Conservation (phyloP, 2,888 invertebrate species). For the Himalopsyche tibetana region DNA sequence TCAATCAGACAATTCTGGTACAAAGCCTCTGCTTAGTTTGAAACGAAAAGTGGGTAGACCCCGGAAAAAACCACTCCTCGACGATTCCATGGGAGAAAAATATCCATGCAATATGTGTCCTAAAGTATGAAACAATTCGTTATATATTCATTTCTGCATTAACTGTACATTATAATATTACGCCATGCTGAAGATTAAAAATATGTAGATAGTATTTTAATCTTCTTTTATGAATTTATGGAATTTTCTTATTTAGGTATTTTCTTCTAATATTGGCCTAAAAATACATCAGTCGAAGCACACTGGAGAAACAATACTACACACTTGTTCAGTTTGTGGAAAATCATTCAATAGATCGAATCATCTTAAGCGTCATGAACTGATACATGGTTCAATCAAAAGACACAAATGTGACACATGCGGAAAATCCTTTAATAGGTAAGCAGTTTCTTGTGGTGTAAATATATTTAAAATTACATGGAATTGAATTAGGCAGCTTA, state of each 20-base stretch:
- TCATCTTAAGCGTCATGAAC: slow-evolving; percentile 12
- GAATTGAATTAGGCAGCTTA: no score
- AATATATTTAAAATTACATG: no score
- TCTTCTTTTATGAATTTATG: neutral
- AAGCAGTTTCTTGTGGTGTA: neutral
- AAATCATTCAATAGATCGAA: slow-evolving; percentile 13
- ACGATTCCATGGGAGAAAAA: slow-evolving; percentile 8
- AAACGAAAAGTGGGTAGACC: slow-evolving; percentile 31
- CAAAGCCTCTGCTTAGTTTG: slow-evolving; percentile 16
- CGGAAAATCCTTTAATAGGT: slow-evolving; percentile 11
- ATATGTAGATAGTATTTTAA: no score
- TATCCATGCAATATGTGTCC: slow-evolving; percentile 12
- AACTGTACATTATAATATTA: no score
- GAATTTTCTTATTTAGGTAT: neutral
- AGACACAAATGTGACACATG: slow-evolving; percentile 2
- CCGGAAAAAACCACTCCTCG: neutral
- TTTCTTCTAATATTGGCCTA: slow-evolving; percentile 20
- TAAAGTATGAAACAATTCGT: neutral
- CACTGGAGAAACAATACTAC: neutral
- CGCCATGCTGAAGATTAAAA: no score
- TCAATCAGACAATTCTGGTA: neutral
- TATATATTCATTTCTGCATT: no score
- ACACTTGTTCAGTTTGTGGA: slow-evolving; percentile 8
- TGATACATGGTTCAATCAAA: slow-evolving; percentile 2
- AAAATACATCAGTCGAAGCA: slow-evolving; percentile 7